Percentiles rank a stretch among this genome's conserved stretches.
phyloP scores from a whole-genome alignment of 2,113 vertebrate species.

The Notarius lentiginosus region DNA sequence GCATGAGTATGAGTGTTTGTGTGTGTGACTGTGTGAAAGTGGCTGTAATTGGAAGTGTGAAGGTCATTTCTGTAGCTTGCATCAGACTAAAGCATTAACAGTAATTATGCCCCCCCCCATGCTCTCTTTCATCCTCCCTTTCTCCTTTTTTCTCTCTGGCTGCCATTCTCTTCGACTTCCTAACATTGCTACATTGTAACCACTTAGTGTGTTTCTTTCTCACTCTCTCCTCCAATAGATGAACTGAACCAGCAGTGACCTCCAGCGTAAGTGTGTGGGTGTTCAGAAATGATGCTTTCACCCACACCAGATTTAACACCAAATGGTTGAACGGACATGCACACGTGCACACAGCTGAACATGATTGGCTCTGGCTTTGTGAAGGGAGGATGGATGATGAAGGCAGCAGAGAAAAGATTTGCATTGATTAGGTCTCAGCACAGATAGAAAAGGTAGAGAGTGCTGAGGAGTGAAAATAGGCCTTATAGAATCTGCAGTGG shows the following conservation, averaged over 20 bases:
- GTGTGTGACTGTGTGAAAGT: constrained; percentile 37
- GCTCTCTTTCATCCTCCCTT: neutral
- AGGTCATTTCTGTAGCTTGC: constrained; percentile 44
- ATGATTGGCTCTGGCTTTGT: neutral
- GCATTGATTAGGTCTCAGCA: constrained; percentile 42
- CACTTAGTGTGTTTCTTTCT: constrained; percentile 16
- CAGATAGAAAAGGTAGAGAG: constrained; percentile 3
- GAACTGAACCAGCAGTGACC: constrained; percentile 29
- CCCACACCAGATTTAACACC: constrained; percentile 39
- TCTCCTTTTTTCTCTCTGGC: neutral
- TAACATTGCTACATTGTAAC: neutral
- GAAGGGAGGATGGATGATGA: constrained; percentile 21
- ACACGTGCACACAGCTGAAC: neutral
- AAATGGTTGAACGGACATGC: constrained; percentile 8
- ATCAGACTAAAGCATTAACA: constrained; percentile 47
- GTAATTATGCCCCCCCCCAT: constrained; percentile 46
- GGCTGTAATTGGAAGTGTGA: constrained; percentile 49
- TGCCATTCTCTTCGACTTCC: constrained; percentile 2
- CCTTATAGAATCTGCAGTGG: constrained; percentile 7
- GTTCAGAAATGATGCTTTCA: constrained; percentile 32
- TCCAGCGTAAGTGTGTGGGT: constrained; percentile 30
- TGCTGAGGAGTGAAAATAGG: constrained; percentile 14
- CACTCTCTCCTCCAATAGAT: constrained; percentile 15
- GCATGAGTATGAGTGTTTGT: constrained; percentile 13
- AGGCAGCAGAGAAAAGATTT: constrained; percentile 42